Percentiles rank a stretch among this genome's conserved stretches.
Conservation (phyloP, 1,140 invertebrate genomes). For the Meloidogyne hapla region DNA sequence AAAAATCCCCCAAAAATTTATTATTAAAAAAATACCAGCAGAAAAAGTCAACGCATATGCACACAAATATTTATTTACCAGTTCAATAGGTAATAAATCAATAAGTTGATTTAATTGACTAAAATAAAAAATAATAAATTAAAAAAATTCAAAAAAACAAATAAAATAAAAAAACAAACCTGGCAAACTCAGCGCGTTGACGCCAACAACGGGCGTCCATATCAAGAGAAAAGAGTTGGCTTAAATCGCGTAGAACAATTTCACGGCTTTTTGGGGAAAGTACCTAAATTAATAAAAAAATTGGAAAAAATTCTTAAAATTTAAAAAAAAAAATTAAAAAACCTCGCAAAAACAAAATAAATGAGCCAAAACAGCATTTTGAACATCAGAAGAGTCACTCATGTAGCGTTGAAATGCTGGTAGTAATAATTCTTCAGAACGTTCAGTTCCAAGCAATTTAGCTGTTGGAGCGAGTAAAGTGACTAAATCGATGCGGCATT, state of each 20-base stretch:
- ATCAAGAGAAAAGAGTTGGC: conserved; percentile 30
- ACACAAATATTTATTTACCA: conserved; percentile 35
- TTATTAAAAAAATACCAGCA: conserved; percentile 19
- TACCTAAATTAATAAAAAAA: too few species aligned
- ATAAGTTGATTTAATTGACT: conserved; percentile 28
- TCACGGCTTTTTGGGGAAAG: conserved; percentile 28
- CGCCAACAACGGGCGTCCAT: conserved; percentile 21
- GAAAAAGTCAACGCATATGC: conserved; percentile 35
- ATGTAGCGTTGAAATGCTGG: conserved; percentile 34
- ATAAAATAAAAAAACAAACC: conserved; percentile 14
- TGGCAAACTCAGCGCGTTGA: conserved; percentile 30
- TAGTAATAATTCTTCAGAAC: conserved; percentile 28
- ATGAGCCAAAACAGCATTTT: conserved; percentile 25
- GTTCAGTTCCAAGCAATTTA: conserved; percentile 20
- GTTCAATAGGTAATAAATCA: conserved; percentile 5
- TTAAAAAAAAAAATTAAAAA: not conserved
- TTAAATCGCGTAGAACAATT: conserved; percentile 25
- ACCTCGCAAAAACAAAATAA: conserved; percentile 32
- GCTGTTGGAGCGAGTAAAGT: conserved; percentile 19
- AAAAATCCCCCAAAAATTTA: not conserved
- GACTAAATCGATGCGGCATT: conserved; percentile 18
- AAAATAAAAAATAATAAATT: conserved; percentile 20
- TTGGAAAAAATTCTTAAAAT: not conserved
- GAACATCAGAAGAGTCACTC: conserved; percentile 28
- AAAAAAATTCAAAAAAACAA: not conserved